Percentiles rank a stretch among this genome's conserved stretches.
Conservation (phyloP, 2,797 vertebrate species). For the Alosa sapidissima region DNA sequence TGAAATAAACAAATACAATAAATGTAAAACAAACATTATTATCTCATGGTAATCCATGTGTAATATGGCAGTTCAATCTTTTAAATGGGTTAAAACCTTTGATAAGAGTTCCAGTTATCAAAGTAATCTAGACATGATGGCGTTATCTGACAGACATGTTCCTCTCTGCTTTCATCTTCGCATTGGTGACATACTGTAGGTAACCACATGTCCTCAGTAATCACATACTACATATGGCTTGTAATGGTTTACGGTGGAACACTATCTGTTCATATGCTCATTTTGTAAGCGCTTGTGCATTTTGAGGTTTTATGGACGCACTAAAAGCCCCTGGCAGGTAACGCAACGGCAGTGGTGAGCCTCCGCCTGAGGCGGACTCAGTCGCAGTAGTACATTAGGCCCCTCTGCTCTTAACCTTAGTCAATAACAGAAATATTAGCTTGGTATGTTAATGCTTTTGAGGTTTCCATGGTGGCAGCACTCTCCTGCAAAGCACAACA, state of each 20-base stretch:
- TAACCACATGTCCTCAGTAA: neutral
- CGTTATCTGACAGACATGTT: neutral
- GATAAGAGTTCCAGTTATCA: neutral
- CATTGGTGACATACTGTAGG: neutral
- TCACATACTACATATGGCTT: neutral
- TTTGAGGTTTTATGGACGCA: slow-evolving; percentile 4
- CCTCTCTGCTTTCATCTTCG: neutral
- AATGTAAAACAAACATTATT: neutral
- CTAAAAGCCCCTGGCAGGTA: slow-evolving; percentile 28
- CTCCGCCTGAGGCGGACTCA: slow-evolving; percentile 35
- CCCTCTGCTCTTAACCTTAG: slow-evolving; percentile 54
- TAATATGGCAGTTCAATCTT: neutral
- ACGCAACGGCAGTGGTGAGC: slow-evolving; percentile 38
- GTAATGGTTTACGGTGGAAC: neutral
- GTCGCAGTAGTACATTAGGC: slow-evolving; percentile 50
- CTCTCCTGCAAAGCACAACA: slow-evolving; percentile 50
- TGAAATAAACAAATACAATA: neutral
- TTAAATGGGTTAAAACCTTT: neutral
- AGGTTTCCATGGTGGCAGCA: slow-evolving; percentile 57
- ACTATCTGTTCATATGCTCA: neutral
- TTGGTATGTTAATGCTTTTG: slow-evolving; percentile 57
- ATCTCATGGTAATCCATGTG: neutral
- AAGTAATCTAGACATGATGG: neutral
- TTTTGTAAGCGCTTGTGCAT: slow-evolving; percentile 2
- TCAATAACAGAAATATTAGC: slow-evolving; percentile 59